A percentile compares a stretch with the other conserved stretches of the same genome.
Conservation (phyloP, 2,113 vertebrate genomes). For the Microcebus ravelobensis region DNA sequence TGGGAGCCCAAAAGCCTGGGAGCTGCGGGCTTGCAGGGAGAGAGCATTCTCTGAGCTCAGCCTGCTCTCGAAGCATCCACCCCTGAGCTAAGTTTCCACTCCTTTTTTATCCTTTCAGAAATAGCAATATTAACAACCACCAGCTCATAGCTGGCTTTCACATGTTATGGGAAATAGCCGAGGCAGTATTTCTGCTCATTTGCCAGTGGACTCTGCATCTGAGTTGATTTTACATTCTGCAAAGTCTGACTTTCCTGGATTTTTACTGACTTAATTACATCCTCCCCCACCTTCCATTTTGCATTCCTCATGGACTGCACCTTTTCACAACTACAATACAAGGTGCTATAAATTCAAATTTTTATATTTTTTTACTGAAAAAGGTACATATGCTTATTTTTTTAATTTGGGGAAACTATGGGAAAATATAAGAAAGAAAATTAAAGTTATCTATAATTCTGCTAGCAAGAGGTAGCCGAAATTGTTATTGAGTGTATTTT, state of each 20-base stretch:
- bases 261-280: neutral
- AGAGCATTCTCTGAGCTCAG: neutral
- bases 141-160: neutral
- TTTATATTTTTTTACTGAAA: neutral
- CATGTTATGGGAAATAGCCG: neutral
- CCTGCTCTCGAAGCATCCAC: neutral
- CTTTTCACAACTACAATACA: neutral
- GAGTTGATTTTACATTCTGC: neutral
- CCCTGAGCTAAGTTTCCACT: neutral
- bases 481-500: neutral
- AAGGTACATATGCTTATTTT: constrained; percentile 12
- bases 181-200: constrained; percentile 4
- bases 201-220: accelerated
- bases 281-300: neutral
- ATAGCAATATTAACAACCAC: neutral
- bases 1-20: neutral
- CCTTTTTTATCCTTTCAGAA: constrained; percentile 23
- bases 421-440: constrained; percentile 32
- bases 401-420: neutral
- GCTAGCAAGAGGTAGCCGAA: neutral
- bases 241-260: neutral
- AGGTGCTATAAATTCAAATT: neutral
- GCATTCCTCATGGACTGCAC: neutral
- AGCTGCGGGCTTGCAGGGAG: neutral
- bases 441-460: constrained; percentile 42